Percentiles rank a stretch among this genome's conserved stretches.
Conservation (phyloP, 2,888 invertebrate species). For the Agonopterix alstromeriana region DNA sequence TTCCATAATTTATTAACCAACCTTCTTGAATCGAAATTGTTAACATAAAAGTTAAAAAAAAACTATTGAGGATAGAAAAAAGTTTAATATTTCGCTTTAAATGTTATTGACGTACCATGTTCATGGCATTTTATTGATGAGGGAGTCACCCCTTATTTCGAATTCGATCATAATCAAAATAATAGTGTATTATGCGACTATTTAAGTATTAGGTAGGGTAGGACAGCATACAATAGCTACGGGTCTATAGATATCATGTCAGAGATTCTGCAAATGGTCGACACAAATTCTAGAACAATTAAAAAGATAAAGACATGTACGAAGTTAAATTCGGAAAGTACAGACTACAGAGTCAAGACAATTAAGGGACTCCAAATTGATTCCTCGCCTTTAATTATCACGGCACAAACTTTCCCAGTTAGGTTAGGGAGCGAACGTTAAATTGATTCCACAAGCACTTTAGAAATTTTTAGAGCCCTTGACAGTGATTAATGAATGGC, state of each 20-base stretch:
- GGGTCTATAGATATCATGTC: constrained; percentile 22
- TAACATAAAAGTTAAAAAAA: no score
- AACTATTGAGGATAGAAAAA: no score
- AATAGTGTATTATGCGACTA: constrained; percentile 41
- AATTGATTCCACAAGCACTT: constrained; percentile 71
- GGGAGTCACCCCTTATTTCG: constrained; percentile 40
- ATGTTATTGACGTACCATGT: no score
- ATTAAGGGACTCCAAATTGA: constrained; percentile 39
- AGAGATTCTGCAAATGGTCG: constrained; percentile 3
- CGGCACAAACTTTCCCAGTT: constrained; percentile 46
- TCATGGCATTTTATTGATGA: constrained; percentile 33
- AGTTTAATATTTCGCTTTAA: no score
- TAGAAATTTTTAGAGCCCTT: constrained; percentile 65
- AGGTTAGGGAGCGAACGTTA: constrained; percentile 54
- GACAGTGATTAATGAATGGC: constrained; percentile 74
- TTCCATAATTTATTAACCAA: no score
- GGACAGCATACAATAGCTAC: constrained; percentile 31
- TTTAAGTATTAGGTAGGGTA: constrained; percentile 30
- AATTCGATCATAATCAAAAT: constrained; percentile 36
- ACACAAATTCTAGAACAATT: background rate
- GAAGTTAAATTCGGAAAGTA: constrained; percentile 15
- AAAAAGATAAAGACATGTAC: constrained; percentile 11
- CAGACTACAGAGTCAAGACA: no score
- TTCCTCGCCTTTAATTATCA: constrained; percentile 62
- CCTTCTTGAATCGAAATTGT: no score